Base-by-base conservation (phyloP, 2,797 vertebrate genomes). In the Hoplostethus mediterraneus region DNA sequence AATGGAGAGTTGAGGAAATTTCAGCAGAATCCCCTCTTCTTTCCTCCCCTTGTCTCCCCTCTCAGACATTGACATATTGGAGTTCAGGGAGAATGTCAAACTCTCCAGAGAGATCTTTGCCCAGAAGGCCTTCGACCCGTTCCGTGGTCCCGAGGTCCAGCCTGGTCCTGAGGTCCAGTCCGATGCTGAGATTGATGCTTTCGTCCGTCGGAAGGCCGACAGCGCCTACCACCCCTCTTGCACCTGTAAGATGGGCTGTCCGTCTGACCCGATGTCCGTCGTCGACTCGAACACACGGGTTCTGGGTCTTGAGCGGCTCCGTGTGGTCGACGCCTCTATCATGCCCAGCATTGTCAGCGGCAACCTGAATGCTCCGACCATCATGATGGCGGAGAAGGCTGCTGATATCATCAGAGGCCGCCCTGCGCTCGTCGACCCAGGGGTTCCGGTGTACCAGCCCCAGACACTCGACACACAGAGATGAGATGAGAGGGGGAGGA, bases 281-380 rank as follows among this genome's bases (percentile, higher is more conserved):
- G 97, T 99, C 1, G 96, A 98, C 87, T 92, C 95, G 0, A 90
- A 95, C 61, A 91, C 96, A 0, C 93, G 93, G 4, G 96, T 99
- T n/a, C 89, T 98, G 1, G 98, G 98, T 0, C 70, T 97, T 38
- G 95, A 99, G 81, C 90, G 94, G 60, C 89, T 99, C 70, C 93
- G 97, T 5, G 96, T 99, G 10, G 92, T 99, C 0, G 98, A 99
- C 31, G 97, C 98, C 25, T 99, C 98, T 61, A 96, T 99, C 90
- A 99, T 99, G 97, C 98, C 98, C 78, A 99, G 97, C n/a, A 28
- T 99, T 6, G 93, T 98, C 80, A 98, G 97, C 1, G 98, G 98
- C 53, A 99, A 99, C 90, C 82, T 99, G 17, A 99, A 99, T 0
- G 96, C 97, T 6, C 98, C 98, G 16, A 98, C 97, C 13, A 94